Conservation (phyloP, 2,888 invertebrate genomes). For the Dryobotodes eremita region DNA sequence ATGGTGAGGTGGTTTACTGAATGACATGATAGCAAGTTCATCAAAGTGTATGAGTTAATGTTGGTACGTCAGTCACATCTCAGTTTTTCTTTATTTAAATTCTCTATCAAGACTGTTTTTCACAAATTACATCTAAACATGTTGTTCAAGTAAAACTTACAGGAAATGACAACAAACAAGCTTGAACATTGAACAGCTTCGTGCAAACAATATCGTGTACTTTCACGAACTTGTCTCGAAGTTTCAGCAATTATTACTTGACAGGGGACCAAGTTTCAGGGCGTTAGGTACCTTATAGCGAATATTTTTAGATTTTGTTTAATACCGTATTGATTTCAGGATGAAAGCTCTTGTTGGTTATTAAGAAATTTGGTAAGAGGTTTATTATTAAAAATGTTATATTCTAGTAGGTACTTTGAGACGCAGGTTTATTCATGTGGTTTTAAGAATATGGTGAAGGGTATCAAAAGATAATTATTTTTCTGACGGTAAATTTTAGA, state of each 20-base stretch:
- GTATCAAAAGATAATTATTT: neutral
- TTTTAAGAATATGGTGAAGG: neutral
- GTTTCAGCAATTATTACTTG: conserved; percentile 62
- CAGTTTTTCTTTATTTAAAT: neutral
- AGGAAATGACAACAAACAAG: conserved; percentile 59
- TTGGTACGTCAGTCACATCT: neutral
- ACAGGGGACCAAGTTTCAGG: conserved; percentile 54
- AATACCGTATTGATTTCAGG: conserved; percentile 51
- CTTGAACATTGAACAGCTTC: conserved; percentile 50
- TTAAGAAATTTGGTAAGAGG: conserved; percentile 34
- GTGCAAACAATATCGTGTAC: conserved; percentile 63
- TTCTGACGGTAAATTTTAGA: neutral
- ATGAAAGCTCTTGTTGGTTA: conserved; percentile 22
- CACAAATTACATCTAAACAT: conserved; percentile 35
- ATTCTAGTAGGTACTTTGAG: neutral
- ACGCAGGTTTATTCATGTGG: neutral
- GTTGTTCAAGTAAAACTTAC: conserved; percentile 46
- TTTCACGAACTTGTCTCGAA: conserved; percentile 54
- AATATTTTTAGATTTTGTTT: conserved; percentile 61
- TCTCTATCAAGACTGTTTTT: conserved; percentile 15
- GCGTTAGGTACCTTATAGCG: neutral
- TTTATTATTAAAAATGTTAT: conserved; percentile 21
- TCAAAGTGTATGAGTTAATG: neutral
- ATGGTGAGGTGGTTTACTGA: neutral
- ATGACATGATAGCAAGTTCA: neutral